These are phyloP conservation scores for Thalassaphorura encarpata DNA, from an alignment of 1,140 invertebrate genomes.

Conservation along the genomic window DNA sequence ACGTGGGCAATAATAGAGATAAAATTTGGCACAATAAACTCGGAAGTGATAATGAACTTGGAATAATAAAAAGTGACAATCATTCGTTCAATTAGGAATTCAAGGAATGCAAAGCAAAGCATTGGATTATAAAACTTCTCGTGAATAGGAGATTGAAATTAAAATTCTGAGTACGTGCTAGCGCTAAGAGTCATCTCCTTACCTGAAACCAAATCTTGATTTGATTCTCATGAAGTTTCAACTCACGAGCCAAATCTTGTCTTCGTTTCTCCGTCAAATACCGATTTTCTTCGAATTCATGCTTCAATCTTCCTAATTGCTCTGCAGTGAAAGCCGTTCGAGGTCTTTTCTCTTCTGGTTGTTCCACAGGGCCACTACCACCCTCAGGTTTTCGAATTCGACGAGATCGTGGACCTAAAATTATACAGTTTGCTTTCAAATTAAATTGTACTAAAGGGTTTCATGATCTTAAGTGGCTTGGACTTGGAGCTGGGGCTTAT, in stretches of 20 bases:
- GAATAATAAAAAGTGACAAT: too few relatives aligned
- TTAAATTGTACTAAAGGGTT: too few relatives aligned
- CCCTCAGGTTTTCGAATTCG: slow-evolving; percentile 13
- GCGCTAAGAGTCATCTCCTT: neutral
- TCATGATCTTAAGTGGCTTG: too few relatives aligned
- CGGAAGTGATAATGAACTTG: too few relatives aligned
- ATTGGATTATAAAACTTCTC: too few relatives aligned
- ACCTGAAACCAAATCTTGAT: slow-evolving; percentile 58
- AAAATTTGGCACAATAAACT: neutral
- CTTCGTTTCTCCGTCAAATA: slow-evolving; percentile 90
- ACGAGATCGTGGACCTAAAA: slow-evolving; percentile 68
- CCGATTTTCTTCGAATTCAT: slow-evolving; percentile 89
- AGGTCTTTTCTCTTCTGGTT: slow-evolving; percentile 82
- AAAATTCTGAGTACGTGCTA: neutral
- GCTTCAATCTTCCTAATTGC: slow-evolving; percentile 80
- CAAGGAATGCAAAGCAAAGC: too few relatives aligned
- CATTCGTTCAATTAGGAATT: too few relatives aligned
- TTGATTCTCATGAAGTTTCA: slow-evolving; percentile 95
- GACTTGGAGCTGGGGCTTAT: too few relatives aligned
- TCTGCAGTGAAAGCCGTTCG: slow-evolving; percentile 94
- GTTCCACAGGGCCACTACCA: neutral
- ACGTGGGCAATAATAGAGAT: neutral
- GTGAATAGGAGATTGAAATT: neutral
- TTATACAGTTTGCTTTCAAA: too few relatives aligned
- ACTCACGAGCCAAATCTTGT: slow-evolving; percentile 79